phyloP scores from a whole-genome alignment of 2,888 invertebrate species.

The Plagodis dolabraria region DNA sequence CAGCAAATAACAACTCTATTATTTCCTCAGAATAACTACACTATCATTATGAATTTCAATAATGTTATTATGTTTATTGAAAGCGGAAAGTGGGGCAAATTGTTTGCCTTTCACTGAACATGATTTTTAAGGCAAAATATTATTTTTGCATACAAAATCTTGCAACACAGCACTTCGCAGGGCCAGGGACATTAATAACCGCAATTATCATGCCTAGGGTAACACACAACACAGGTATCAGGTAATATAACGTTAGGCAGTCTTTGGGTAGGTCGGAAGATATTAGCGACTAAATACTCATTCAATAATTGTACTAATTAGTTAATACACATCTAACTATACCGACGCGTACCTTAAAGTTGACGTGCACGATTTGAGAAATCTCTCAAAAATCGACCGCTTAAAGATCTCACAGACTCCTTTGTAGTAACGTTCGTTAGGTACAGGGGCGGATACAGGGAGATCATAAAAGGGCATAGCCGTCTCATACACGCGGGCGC shows the following conservation, averaged over 20 bases:
- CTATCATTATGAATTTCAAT: no score
- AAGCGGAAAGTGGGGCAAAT: no score
- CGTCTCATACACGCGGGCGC: no score
- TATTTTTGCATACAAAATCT: conserved; percentile 42
- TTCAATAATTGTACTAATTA: conserved; percentile 61
- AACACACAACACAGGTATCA: conserved; percentile 71
- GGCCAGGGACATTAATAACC: conserved; percentile 60
- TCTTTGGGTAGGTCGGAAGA: conserved; percentile 86
- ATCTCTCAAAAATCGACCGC: conserved; percentile 42
- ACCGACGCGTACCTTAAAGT: conserved; percentile 57
- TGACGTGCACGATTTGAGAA: conserved; percentile 39
- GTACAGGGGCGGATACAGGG: conserved; percentile 5
- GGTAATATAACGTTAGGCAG: conserved; percentile 80
- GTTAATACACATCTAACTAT: conserved; percentile 61
- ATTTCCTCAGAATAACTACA: no score
- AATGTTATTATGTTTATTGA: no score
- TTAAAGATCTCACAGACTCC: conserved; percentile 31
- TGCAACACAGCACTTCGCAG: conserved; percentile 70
- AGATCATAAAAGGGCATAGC: no score
- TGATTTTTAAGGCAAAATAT: no score
- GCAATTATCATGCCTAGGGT: conserved; percentile 63
- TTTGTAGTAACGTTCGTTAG: conserved; percentile 37
- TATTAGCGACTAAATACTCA: conserved; percentile 75
- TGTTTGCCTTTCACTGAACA: no score
- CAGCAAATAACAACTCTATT: no score